Percentiles rank a stretch among this genome's conserved stretches.
Conservation (phyloP, 2,888 invertebrate species). For the Coelogynopora nodosa region DNA sequence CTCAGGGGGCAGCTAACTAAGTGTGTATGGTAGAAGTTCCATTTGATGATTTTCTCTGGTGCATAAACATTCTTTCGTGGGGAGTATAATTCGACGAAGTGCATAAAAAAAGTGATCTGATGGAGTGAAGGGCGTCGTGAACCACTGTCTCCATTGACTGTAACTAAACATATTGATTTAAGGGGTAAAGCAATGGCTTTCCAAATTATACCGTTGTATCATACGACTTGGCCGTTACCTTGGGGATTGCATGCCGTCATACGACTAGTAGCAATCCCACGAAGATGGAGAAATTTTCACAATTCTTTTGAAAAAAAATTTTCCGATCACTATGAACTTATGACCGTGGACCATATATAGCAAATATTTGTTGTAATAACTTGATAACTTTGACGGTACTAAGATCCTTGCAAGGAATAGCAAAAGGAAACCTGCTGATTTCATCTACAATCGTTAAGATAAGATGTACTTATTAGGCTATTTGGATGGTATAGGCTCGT, state of each 20-base stretch:
- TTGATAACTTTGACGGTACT: constrained; percentile 45
- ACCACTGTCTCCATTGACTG: constrained; percentile 45
- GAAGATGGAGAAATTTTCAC: constrained; percentile 41
- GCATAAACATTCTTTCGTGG: no score
- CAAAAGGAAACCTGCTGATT: no score
- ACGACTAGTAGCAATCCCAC: no score
- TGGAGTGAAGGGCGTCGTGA: constrained; percentile 47
- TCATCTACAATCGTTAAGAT: no score
- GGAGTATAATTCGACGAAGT: constrained; percentile 42
- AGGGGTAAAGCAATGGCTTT: constrained; percentile 44
- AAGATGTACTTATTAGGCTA: no score
- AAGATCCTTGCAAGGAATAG: no score
- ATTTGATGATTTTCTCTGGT: no score
- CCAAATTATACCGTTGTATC: constrained; percentile 49
- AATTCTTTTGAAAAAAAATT: constrained; percentile 48
- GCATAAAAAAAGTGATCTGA: constrained; percentile 47
- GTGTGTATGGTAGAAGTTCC: no score
- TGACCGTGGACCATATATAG: constrained; percentile 46
- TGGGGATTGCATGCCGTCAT: constrained; percentile 47
- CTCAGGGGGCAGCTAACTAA: no score
- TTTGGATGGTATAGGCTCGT: no score
- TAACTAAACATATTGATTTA: constrained; percentile 18
- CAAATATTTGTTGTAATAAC: constrained; percentile 47
- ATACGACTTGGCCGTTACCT: constrained; percentile 48
- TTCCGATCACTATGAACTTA: constrained; percentile 49